phyloP scores from a whole-genome alignment of 1,140 invertebrate genomes.

The Drosophila parabipectinata region DNA sequence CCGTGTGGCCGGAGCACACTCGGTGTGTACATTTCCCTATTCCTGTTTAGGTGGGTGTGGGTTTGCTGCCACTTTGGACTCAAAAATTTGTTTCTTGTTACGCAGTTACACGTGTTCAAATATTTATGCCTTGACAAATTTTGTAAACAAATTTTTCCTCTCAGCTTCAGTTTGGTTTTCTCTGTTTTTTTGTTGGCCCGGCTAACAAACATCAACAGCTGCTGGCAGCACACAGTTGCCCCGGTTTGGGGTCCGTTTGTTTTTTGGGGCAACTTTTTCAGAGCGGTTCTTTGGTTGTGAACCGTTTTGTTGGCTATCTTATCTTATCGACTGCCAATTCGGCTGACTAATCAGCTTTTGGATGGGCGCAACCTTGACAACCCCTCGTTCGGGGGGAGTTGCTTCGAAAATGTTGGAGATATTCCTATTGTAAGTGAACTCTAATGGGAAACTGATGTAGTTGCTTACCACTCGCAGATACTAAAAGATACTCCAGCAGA shows the following conservation, averaged over 20 bases:
- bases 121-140: constrained; percentile 62
- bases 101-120: constrained; percentile 57
- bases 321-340: constrained; percentile 48
- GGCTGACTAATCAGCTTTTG: constrained; percentile 45
- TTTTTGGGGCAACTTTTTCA: constrained; percentile 34
- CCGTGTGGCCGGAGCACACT: constrained; percentile 30
- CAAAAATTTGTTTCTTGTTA: constrained; percentile 44
- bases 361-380: constrained; percentile 47
- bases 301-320: constrained; percentile 35
- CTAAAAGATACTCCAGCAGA: constrained; percentile 4
- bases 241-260: constrained; percentile 23
- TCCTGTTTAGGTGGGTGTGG: constrained; percentile 10
- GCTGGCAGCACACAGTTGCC: constrained; percentile 32
- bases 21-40: constrained; percentile 50
- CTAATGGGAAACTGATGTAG: constrained; percentile 34
- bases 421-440: constrained; percentile 14
- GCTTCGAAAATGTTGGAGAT: too few relatives aligned
- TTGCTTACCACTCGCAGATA: constrained; percentile 26
- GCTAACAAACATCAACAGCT: constrained; percentile 49
- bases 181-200: constrained; percentile 28
- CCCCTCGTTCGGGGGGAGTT: constrained; percentile 3
- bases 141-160: constrained; percentile 54
- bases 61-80: constrained; percentile 21
- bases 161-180: constrained; percentile 27
- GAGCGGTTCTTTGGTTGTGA: not conserved